These are phyloP conservation scores for Drosophila ironensis DNA, from an alignment of 1,140 invertebrate species.

Conservation along the genomic window DNA sequence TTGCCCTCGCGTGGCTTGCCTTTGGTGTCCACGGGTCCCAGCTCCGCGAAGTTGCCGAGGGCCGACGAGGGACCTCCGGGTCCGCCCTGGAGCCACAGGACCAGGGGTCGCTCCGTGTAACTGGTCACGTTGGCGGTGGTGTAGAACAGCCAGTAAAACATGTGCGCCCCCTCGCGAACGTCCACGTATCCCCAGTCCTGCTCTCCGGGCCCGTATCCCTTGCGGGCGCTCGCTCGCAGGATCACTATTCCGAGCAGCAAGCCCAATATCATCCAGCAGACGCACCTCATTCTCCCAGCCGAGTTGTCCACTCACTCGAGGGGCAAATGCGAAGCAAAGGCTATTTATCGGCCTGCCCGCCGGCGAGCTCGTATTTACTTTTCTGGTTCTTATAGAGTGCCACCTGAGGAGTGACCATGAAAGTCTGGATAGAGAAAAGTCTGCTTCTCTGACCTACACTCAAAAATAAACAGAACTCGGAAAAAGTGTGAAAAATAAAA, in stretches of 20 bases:
- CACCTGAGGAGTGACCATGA: constrained; percentile 1
- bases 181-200: constrained; percentile 88
- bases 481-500: too few relatives aligned
- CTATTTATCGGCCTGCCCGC: constrained; percentile 1
- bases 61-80: constrained; percentile 90
- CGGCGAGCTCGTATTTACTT: too few relatives aligned
- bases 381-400: constrained; percentile 1
- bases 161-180: constrained; percentile 88
- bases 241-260: constrained; percentile 1
- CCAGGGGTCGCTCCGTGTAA: constrained; percentile 86
- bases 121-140: constrained; percentile 85
- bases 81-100: constrained; percentile 92
- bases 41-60: constrained; percentile 90
- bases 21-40: constrained; percentile 88
- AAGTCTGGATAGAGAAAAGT: too few relatives aligned
- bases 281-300: constrained; percentile 23
- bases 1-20: constrained; percentile 86
- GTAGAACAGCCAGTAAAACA: constrained; percentile 93
- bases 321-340: not conserved
- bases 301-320: not conserved
- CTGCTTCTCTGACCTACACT: too few relatives aligned
- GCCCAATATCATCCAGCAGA: constrained; percentile 1
- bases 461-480: too few relatives aligned
- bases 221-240: constrained; percentile 18
- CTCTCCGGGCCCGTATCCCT: constrained; percentile 84